A percentile compares a stretch with the other conserved stretches of the same genome.
phyloP scores from a whole-genome alignment of 1,140 invertebrate species.

The Condylostylus longicornis region DNA sequence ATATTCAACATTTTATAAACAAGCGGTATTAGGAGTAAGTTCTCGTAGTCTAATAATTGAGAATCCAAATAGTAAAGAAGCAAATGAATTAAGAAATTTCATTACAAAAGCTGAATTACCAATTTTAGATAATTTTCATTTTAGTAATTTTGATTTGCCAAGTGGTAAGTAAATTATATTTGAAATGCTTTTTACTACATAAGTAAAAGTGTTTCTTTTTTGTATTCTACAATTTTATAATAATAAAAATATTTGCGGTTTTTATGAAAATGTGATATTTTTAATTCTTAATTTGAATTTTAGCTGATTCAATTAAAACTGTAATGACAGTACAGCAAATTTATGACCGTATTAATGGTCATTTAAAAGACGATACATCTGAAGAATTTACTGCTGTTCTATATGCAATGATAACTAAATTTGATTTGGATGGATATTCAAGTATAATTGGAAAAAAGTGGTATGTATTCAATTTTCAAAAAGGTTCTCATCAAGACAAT shows the following conservation, averaged over 20 bases:
- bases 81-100: slow-evolving; percentile 11
- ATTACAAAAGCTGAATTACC: slow-evolving; percentile 6
- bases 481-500: no score
- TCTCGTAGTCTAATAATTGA: slow-evolving; percentile 32
- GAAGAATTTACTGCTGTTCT: slow-evolving; percentile 34
- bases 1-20: slow-evolving; percentile 27
- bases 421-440: slow-evolving; percentile 35
- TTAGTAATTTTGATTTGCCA: slow-evolving; percentile 12
- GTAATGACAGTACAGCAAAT: slow-evolving; percentile 37
- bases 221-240: no score
- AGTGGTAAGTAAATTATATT: slow-evolving; percentile 8
- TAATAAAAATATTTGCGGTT: no score
- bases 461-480: slow-evolving; percentile 11
- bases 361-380: slow-evolving; percentile 17
- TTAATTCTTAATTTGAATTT: slow-evolving; percentile 5
- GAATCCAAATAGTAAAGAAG: slow-evolving; percentile 23
- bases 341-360: slow-evolving; percentile 28
- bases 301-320: slow-evolving; percentile 30
- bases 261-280: no score
- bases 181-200: background rate
- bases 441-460: slow-evolving; percentile 19
- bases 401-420: slow-evolving; percentile 32
- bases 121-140: slow-evolving; percentile 10
- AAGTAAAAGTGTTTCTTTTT: background rate
- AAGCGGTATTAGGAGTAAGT: slow-evolving; percentile 20